Conservation (phyloP, 2,797 vertebrate genomes). For the Tauraco hartlaubi region DNA sequence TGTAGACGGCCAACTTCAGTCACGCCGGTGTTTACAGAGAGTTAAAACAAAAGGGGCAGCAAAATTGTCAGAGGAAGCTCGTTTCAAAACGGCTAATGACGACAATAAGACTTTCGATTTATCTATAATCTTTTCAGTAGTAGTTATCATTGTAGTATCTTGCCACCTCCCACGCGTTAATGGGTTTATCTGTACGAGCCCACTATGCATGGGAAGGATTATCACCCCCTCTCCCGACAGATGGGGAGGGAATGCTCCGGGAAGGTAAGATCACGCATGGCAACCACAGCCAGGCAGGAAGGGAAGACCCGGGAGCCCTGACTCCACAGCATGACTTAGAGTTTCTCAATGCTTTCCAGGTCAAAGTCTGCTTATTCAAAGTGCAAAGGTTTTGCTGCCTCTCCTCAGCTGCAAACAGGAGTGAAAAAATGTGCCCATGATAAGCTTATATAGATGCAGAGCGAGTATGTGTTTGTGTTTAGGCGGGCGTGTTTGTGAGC, state of each 20-base stretch:
- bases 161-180: neutral
- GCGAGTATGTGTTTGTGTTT: neutral
- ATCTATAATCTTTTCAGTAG: neutral
- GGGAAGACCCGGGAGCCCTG: neutral
- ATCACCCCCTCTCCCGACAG: neutral
- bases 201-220: neutral
- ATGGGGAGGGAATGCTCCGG: neutral
- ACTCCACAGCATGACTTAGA: neutral
- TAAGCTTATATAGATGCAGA: neutral
- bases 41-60: conserved; percentile 5
- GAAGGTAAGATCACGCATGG: neutral
- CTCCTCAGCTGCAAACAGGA: neutral
- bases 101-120: neutral
- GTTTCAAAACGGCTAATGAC: neutral
- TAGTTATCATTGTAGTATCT: neutral
- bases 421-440: neutral
- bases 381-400: neutral
- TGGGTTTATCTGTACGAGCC: neutral
- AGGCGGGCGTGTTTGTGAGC: neutral
- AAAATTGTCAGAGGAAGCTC: neutral
- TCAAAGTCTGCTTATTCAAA: neutral
- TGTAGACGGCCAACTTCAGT: neutral
- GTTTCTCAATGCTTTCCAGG: neutral
- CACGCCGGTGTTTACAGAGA: neutral
- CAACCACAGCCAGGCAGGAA: neutral